Evolutionary conservation across 2,797 vertebrate species (phyloP), one percentile per base, ranked within the genome.

Genomic region (Cygnus olor): DNA sequence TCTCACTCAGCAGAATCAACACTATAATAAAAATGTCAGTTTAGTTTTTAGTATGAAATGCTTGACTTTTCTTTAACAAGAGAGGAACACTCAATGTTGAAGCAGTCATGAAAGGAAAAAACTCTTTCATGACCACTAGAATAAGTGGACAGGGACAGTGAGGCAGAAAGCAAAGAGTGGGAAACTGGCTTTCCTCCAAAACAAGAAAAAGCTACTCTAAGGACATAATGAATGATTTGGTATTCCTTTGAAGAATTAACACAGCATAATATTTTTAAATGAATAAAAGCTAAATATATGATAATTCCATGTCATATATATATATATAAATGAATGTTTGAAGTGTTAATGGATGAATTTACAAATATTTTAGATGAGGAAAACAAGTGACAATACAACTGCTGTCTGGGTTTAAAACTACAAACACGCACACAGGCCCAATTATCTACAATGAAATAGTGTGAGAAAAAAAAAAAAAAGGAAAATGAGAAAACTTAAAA

Each of bases 11-110:
- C 88, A 89, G 96, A 97, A 97, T 89, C 85, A 78, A 63, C 54
- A 54, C 91, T 80, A 94, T 95, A 97, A 96, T 96, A 97, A 96
- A 97, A 96, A 96, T 85, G 94, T 94, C 97, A 96, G 93, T 90
- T 96, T 95, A 96, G 92, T 77, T 97, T 97, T 97, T 95, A 91
- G 93, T 92, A 90, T 81, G 83, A 94, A 96, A 95, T 87, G 45
- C 72, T 92, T 96, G 82, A 97, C 89, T 96, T 96, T 94, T 97
- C 38, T 97, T 95, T 96, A 96, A 97, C 95, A 92, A 94, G 93
- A 97, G 95, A 97, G 57, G 83, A 96, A 36, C 88, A 51, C 93
- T 97, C 92, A 93, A 34, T 96, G 87, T 92, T 92, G 93, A 95
- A 92, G 84, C 77, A 89, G 78, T 89, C 80, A 74, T 38, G 73